phyloP scores from a whole-genome alignment of 2,888 invertebrate species.

The Campoplex capitator region DNA sequence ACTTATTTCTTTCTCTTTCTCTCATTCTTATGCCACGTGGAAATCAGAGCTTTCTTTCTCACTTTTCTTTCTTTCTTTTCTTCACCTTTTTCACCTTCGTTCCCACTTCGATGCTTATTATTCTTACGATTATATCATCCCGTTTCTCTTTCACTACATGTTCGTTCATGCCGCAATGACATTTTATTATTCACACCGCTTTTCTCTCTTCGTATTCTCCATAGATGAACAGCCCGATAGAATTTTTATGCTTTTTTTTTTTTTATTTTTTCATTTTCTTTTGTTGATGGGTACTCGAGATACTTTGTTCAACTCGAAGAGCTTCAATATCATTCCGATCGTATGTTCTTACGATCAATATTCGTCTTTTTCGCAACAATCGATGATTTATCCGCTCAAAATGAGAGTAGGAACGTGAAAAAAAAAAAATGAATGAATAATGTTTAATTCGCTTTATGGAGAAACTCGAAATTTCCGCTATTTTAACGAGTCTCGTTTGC shows the following conservation, averaged over 20 bases:
- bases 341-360: not conserved
- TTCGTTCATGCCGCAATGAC: constrained; percentile 44
- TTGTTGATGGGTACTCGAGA: not conserved
- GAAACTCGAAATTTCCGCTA: not conserved
- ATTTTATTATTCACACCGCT: constrained; percentile 52
- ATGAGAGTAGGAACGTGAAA: not conserved
- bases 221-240: not conserved
- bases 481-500: not conserved
- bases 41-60: constrained; percentile 13
- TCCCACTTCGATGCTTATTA: constrained; percentile 46
- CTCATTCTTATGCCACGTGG: not conserved
- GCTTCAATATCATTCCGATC: not conserved
- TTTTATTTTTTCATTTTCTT: not conserved
- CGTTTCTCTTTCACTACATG: constrained; percentile 24
- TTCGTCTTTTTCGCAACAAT: not conserved
- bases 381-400: not conserved
- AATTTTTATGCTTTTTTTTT: not conserved
- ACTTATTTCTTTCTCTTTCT: not conserved
- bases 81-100: constrained; percentile 7
- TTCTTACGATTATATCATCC: constrained; percentile 54
- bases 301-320: not conserved
- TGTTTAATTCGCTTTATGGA: not conserved
- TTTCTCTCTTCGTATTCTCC: not conserved
- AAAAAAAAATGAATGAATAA: not conserved
- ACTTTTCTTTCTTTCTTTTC: constrained; percentile 37